phyloP scores from a whole-genome alignment of 1,140 invertebrate genomes.

The Acromyrmex echinatior region DNA sequence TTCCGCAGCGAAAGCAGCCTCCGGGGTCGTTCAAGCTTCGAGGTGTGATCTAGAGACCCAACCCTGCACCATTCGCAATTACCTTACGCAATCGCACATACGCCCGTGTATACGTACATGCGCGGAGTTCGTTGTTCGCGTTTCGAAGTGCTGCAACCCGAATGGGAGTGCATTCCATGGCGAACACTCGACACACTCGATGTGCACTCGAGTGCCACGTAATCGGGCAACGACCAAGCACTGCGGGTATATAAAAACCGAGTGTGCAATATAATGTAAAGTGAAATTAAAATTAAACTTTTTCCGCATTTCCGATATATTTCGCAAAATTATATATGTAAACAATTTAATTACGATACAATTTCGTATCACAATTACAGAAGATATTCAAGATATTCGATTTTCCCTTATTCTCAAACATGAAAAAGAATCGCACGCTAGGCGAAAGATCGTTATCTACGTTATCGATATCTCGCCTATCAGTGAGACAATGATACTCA shows the following conservation, averaged over 20 bases:
- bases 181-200: slow-evolving; percentile 55
- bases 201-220: slow-evolving; percentile 61
- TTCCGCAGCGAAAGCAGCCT: slow-evolving; percentile 45
- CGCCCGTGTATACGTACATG: not conserved
- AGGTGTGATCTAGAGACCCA: slow-evolving; percentile 66
- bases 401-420: not conserved
- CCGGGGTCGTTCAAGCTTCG: slow-evolving; percentile 42
- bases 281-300: not conserved
- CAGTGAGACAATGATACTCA: slow-evolving; percentile 41
- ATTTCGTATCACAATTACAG: not conserved
- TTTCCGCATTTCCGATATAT: not conserved
- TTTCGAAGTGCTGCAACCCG: slow-evolving; percentile 34
- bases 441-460: slow-evolving; percentile 20
- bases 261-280: not conserved
- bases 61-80: slow-evolving; percentile 47
- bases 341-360: not conserved
- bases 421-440: not conserved
- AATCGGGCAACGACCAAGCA: slow-evolving; percentile 65
- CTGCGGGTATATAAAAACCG: not conserved
- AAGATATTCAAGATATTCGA: not conserved
- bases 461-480: not conserved
- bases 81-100: slow-evolving; percentile 49
- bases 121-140: slow-evolving; percentile 38
- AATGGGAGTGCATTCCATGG: slow-evolving; percentile 32
- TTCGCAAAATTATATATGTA: not conserved